Percentiles rank a stretch among this genome's conserved stretches.
Conservation (phyloP, 2,113 vertebrate species). For the Gymnarchus niloticus region DNA sequence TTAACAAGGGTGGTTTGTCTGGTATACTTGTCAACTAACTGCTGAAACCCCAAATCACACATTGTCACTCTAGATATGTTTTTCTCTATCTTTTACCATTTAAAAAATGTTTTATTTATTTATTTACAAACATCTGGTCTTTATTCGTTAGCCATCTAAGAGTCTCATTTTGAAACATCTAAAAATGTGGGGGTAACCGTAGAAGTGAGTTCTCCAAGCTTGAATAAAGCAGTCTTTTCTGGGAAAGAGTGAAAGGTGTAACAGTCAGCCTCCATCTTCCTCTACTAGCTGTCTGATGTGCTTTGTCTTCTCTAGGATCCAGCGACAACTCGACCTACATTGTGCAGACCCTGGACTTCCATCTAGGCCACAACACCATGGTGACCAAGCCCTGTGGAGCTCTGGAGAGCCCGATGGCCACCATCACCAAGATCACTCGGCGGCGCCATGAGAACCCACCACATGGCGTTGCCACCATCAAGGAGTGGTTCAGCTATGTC, state of each 20-base stretch:
- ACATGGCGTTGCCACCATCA: slow-evolving; percentile 91
- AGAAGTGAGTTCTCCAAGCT: neutral
- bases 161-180: neutral
- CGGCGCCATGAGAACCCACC: slow-evolving; percentile 94
- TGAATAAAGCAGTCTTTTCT: neutral
- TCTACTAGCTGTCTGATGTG: neutral
- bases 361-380: slow-evolving; percentile 97
- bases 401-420: slow-evolving; percentile 95
- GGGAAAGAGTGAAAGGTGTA: neutral
- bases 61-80: too few relatives aligned
- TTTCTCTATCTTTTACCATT: too few relatives aligned
- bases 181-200: neutral
- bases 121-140: too few relatives aligned
- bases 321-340: slow-evolving; percentile 92
- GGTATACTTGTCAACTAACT: too few relatives aligned
- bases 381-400: slow-evolving; percentile 96
- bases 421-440: slow-evolving; percentile 94
- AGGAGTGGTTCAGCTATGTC: slow-evolving; percentile 97
- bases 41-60: too few relatives aligned
- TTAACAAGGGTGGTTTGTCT: too few relatives aligned
- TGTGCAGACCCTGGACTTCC: slow-evolving; percentile 94
- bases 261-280: neutral
- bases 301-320: slow-evolving; percentile 62
- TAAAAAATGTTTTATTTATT: too few relatives aligned
- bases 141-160: too few relatives aligned